phyloP scores from a whole-genome alignment of 2,113 vertebrate genomes.

The Rhipidura dahli region DNA sequence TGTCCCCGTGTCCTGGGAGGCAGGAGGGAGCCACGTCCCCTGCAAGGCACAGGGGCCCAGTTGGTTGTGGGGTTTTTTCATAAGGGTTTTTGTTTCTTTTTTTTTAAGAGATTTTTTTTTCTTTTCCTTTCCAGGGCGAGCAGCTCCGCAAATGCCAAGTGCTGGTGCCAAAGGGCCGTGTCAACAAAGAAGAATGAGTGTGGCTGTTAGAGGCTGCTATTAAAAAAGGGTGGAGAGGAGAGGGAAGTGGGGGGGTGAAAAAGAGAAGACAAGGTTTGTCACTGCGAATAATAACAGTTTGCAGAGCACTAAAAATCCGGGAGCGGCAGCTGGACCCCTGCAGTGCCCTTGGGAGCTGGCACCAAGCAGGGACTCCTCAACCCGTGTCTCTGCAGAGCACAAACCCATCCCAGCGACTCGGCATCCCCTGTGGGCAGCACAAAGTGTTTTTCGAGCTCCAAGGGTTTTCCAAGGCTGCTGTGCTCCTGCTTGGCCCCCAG shows the following conservation, averaged over 20 bases:
- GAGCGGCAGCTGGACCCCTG: background rate
- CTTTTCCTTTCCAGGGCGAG: conserved; percentile 5
- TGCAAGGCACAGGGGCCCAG: background rate
- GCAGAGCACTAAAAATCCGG: background rate
- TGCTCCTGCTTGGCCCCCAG: background rate
- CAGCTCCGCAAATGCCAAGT: conserved; percentile 60
- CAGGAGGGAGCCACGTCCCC: background rate
- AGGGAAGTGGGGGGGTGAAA: background rate
- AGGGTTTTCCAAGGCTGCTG: background rate
- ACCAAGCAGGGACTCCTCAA: background rate
- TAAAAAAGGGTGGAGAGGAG: conserved; percentile 56
- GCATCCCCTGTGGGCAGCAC: background rate
- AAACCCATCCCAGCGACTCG: background rate
- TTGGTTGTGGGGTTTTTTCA: background rate
- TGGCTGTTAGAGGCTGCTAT: conserved; percentile 60
- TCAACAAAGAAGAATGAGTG: conserved; percentile 65
- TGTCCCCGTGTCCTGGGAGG: background rate
- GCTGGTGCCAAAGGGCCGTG: conserved; percentile 62
- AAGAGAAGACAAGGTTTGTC: conserved; percentile 12
- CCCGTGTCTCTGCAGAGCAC: background rate
- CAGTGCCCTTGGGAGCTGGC: background rate
- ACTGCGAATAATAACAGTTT: conserved; percentile 1
- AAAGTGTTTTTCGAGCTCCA: background rate
- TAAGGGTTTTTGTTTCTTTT: background rate
- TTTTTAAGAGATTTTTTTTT: background rate